Conservation (phyloP, 2,113 vertebrate genomes). For the Redunca redunca region DNA sequence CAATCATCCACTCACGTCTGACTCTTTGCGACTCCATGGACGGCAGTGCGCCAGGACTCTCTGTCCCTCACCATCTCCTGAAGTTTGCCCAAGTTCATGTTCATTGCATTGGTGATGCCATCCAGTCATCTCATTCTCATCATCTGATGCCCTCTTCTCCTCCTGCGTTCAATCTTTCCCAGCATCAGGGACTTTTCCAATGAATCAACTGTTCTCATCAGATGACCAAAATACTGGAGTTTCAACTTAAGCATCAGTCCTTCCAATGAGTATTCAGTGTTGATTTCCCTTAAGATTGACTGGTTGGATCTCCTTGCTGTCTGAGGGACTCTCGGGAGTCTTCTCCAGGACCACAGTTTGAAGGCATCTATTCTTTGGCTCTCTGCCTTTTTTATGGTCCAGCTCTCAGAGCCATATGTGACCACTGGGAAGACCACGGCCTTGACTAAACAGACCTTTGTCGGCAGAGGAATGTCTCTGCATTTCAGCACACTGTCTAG, state of each 20-base stretch:
- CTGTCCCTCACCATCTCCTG: neutral
- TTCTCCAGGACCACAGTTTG: neutral
- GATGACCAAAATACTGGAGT: neutral
- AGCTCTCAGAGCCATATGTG: fast-evolving
- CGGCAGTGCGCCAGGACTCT: neutral
- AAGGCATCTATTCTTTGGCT: neutral
- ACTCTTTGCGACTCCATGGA: neutral
- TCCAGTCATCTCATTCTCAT: neutral
- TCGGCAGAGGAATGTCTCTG: neutral
- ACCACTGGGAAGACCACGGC: neutral
- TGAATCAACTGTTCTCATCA: neutral
- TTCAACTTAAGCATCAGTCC: neutral
- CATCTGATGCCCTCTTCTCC: neutral
- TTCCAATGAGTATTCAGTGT: neutral
- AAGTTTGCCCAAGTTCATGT: neutral
- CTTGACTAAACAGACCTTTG: neutral
- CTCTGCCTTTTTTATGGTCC: neutral
- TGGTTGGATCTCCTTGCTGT: neutral
- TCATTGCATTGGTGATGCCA: neutral
- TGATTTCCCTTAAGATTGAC: neutral
- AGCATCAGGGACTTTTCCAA: neutral
- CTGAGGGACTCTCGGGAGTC: neutral
- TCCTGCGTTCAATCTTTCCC: neutral
- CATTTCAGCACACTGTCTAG: neutral
- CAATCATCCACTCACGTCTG: neutral